These are phyloP conservation scores for Micromys minutus DNA, from an alignment of 2,113 vertebrate genomes.

Conservation along the genomic window DNA sequence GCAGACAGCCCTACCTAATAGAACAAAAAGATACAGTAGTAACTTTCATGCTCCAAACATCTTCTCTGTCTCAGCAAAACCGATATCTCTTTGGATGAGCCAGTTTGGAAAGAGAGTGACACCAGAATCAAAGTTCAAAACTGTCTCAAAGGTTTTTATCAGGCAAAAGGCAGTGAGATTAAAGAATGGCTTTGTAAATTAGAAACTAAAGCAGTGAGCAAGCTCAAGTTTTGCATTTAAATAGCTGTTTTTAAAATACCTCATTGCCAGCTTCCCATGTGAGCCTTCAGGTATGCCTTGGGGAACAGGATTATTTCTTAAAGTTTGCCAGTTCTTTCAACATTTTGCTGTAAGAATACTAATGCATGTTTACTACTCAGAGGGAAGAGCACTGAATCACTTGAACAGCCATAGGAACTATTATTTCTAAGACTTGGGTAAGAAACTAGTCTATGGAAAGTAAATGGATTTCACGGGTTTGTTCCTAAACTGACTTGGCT, in stretches of 20 bases:
- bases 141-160: background rate
- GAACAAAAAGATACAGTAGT: background rate
- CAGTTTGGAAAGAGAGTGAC: background rate
- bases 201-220: background rate
- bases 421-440: background rate
- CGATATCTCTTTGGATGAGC: background rate
- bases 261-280: background rate
- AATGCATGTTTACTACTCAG: background rate
- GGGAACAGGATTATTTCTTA: background rate
- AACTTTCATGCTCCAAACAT: background rate
- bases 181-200: background rate
- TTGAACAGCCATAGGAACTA: background rate
- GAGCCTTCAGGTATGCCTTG: background rate
- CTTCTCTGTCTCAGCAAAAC: background rate
- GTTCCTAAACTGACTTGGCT: background rate
- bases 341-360: background rate
- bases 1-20: background rate
- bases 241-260: background rate
- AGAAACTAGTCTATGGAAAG: conserved; percentile 7
- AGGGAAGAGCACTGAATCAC: background rate
- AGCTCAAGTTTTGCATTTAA: conserved; percentile 2
- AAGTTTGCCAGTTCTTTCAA: background rate
- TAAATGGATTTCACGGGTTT: background rate
- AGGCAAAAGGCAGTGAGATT: background rate
- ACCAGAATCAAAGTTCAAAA: conserved; percentile 27